Base-by-base conservation (phyloP, 2,113 vertebrate genomes). In the Salvelinus alpinus region DNA sequence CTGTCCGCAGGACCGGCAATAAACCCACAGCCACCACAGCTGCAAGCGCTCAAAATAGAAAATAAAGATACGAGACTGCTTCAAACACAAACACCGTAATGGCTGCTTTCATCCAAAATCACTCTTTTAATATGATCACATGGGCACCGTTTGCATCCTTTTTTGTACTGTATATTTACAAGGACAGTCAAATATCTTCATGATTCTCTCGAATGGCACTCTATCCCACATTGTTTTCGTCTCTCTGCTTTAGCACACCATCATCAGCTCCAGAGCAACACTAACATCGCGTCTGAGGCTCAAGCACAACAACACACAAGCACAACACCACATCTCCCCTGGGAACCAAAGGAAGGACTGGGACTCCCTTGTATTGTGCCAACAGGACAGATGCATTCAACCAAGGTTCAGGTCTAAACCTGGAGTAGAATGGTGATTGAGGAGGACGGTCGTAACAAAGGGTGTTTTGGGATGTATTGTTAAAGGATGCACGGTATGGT, bases 1-100 rank as follows among this genome's bases (percentile, higher is more conserved):
- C 97, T 25, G 94, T 99, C 64, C 96, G 96, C 22, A 93, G 95
- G 81, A 93, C 91, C 80, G 95, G 93, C 85, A 96, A 88, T 85
- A 95, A 97, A 86, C 93, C 91, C 51, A 84, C 90, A 72, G 54
- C 84, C 51, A 84, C 90, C 71, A 51, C 84, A 69, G 1, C 89
- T 83, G 85, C 92, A 13, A 54, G 64, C 62, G 9, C 38, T 38
- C 89, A 88, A 29, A 76, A 75, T 7, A 87, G 87, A 78, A 92
- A 91, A 80, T 92, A 60, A 89, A 80, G 85, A 11, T 69, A 84
- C 76, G 2, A 27, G 72, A 86, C n/a, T 22, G 16, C 38, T 79
- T 72, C 74, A 81, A 71, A 59, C 31, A 7, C 51, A 18, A 54
- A 18, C 51, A 3, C 16, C 51, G 14, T 18, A 62, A 62, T 62